Conservation (phyloP, 2,113 vertebrate genomes). For the Sceloporus tristichus region DNA sequence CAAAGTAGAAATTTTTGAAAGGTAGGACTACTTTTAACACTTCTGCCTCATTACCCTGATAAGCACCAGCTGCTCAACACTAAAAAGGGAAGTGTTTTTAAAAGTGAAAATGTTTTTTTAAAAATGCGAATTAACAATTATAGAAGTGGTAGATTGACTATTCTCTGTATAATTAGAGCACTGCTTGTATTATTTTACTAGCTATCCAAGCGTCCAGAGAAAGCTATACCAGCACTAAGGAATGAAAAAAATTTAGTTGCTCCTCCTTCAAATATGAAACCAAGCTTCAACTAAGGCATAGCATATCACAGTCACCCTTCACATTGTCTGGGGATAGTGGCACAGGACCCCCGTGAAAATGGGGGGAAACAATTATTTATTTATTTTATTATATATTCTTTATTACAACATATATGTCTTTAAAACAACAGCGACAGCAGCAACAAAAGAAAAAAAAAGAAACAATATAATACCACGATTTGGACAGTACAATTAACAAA, state of each 20-base stretch:
- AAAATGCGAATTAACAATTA: conserved; percentile 28
- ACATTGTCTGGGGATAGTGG: too few species aligned
- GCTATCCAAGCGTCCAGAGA: not conserved
- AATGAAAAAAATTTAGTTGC: not conserved
- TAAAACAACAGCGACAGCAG: too few species aligned
- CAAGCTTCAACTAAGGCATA: too few species aligned
- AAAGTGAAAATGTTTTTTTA: conserved; percentile 32
- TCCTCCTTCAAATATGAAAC: not conserved
- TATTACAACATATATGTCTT: too few species aligned
- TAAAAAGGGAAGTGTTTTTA: conserved; percentile 52
- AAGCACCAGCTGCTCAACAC: conserved; percentile 41
- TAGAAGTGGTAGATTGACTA: conserved; percentile 26
- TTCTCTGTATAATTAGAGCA: conserved; percentile 38
- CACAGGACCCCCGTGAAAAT: too few species aligned
- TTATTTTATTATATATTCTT: too few species aligned
- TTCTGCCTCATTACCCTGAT: conserved; percentile 39
- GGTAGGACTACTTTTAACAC: not conserved
- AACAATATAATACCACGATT: too few species aligned
- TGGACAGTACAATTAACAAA: too few species aligned
- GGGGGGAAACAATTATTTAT: too few species aligned
- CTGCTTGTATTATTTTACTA: not conserved
- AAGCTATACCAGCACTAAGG: not conserved
- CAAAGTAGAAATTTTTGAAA: not conserved
- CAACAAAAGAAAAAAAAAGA: too few species aligned
- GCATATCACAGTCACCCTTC: too few species aligned